Percentiles rank a stretch among this genome's conserved stretches.
phyloP scores from a whole-genome alignment of 2,888 invertebrate genomes.

The Drosophila glabriapex region DNA sequence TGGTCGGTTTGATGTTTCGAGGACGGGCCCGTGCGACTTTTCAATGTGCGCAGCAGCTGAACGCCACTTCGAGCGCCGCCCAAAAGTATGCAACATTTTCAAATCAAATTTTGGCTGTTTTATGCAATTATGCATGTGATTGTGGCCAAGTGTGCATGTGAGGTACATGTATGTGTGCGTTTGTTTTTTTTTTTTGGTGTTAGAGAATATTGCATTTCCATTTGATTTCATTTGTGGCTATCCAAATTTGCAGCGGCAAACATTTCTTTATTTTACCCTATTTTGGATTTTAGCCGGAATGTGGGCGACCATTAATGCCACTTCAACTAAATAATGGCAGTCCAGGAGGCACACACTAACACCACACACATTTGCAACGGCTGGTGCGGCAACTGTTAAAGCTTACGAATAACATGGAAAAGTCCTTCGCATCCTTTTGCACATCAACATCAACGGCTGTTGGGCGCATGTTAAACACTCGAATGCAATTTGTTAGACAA shows the following conservation, averaged over 20 bases:
- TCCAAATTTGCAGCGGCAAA: constrained; percentile 48
- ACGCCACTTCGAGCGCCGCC: constrained; percentile 19
- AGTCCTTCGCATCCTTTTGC: constrained; percentile 76
- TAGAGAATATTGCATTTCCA: constrained; percentile 59
- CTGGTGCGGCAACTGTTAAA: constrained; percentile 45
- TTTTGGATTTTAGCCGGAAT: constrained; percentile 25
- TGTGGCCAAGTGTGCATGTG: constrained; percentile 51
- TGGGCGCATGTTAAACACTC: constrained; percentile 80
- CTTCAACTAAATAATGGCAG: constrained; percentile 76
- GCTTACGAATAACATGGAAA: constrained; percentile 74
- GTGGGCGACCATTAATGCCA: constrained; percentile 67
- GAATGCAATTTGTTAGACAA: constrained; percentile 82
- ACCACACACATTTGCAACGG: constrained; percentile 18
- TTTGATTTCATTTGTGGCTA: constrained; percentile 72
- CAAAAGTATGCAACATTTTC: constrained; percentile 67
- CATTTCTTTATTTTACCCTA: not conserved
- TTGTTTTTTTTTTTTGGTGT: constrained; percentile 11
- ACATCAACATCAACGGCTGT: constrained; percentile 78
- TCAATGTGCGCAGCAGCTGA: constrained; percentile 56
- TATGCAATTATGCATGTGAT: constrained; percentile 78
- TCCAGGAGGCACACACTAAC: constrained; percentile 25
- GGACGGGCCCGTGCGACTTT: constrained; percentile 68
- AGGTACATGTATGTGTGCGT: constrained; percentile 3
- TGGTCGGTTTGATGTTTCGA: constrained; percentile 60
- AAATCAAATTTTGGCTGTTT: constrained; percentile 73